Evolutionary conservation across 2,888 invertebrate species (phyloP).

Genomic region (Drosophila picticornis): DNA sequence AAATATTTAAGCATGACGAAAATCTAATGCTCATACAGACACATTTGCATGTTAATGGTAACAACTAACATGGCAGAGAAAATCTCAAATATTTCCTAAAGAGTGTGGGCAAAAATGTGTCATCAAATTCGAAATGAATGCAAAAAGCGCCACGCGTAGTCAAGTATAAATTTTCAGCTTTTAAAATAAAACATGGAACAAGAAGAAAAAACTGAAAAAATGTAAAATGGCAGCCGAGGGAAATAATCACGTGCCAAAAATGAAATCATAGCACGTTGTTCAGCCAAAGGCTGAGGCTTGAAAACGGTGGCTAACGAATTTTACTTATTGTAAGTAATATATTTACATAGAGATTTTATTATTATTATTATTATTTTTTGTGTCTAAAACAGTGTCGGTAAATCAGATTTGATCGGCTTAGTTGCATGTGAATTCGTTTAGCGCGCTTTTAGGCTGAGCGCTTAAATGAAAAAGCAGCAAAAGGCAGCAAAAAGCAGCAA

Average conservation of each 20-base stretch:
- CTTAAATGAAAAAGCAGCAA: slow-evolving; percentile 31
- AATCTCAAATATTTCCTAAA: slow-evolving; percentile 7
- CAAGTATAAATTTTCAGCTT: slow-evolving; percentile 29
- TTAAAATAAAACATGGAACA: slow-evolving; percentile 28
- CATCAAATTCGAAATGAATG: slow-evolving; percentile 49
- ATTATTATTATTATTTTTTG: too few relatives aligned
- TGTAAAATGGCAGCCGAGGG: slow-evolving; percentile 18
- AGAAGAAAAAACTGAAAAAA: slow-evolving; percentile 19
- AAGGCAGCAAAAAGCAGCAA: slow-evolving; percentile 2
- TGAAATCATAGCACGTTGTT: slow-evolving; percentile 46
- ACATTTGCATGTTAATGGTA: slow-evolving; percentile 47
- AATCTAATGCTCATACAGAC: neutral
- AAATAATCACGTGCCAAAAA: slow-evolving; percentile 65
- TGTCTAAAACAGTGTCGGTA: slow-evolving; percentile 28
- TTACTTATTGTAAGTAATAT: slow-evolving; percentile 27
- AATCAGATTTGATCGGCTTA: slow-evolving; percentile 74
- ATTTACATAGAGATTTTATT: slow-evolving; percentile 36
- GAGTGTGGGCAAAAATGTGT: neutral
- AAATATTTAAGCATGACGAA: neutral
- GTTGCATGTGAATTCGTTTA: slow-evolving; percentile 69
- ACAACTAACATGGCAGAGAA: slow-evolving; percentile 53
- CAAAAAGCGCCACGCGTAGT: slow-evolving; percentile 4
- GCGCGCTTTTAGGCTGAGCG: slow-evolving; percentile 54
- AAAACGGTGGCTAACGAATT: slow-evolving; percentile 30
- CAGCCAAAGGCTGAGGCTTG: slow-evolving; percentile 3